These are phyloP conservation scores for Agraylea sexmaculata DNA, from an alignment of 1,140 invertebrate species.

Conservation along the genomic window DNA sequence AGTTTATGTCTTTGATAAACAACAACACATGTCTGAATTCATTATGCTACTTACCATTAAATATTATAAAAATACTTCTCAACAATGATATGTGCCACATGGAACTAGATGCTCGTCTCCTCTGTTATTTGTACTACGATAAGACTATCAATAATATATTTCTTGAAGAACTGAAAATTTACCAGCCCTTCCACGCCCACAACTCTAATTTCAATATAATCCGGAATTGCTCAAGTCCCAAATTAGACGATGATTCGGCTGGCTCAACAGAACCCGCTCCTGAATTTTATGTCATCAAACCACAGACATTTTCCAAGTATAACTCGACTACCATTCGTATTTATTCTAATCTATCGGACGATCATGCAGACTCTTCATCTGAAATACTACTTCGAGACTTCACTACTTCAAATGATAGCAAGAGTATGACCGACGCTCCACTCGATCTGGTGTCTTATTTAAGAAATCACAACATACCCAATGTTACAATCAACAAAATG, in stretches of 20 bases:
- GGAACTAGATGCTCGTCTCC: constrained; percentile 30
- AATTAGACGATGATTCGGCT: constrained; percentile 16
- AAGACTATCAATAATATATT: constrained; percentile 24
- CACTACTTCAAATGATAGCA: neutral
- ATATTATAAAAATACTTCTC: constrained; percentile 31
- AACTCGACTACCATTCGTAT: constrained; percentile 24
- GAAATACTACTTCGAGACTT: too few species aligned
- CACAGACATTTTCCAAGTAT: constrained; percentile 26
- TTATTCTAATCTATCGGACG: neutral
- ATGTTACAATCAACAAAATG: constrained; percentile 12
- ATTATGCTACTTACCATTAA: constrained; percentile 33
- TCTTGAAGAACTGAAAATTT: constrained; percentile 1
- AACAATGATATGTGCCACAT: constrained; percentile 35
- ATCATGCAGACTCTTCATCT: too few species aligned
- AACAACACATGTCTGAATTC: constrained; percentile 36
- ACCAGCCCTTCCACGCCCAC: too few species aligned
- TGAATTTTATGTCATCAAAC: constrained; percentile 36
- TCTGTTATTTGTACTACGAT: constrained; percentile 36
- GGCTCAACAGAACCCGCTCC: constrained; percentile 32
- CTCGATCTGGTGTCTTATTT: constrained; percentile 12
- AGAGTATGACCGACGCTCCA: constrained; percentile 8
- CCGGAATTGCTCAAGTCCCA: too few species aligned
- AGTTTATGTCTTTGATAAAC: constrained; percentile 28
- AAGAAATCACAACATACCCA: constrained; percentile 12
- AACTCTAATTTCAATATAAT: constrained; percentile 8